phyloP scores from a whole-genome alignment of 2,888 invertebrate species.

The Cheilosia grossa region DNA sequence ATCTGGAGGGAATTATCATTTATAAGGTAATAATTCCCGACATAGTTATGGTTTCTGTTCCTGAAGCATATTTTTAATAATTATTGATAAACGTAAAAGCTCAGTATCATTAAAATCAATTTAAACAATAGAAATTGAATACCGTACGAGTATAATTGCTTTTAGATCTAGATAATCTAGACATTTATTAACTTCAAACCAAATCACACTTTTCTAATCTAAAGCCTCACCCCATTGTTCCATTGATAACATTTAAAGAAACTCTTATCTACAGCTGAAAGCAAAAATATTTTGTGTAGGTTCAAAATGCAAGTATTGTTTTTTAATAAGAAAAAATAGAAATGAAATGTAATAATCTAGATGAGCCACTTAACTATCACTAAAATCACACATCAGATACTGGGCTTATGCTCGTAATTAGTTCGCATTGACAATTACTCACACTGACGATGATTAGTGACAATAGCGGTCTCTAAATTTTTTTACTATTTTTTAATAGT shows the following conservation, averaged over 20 bases:
- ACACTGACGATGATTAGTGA: neutral
- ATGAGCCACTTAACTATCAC: conserved; percentile 5
- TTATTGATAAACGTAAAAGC: too few relatives aligned
- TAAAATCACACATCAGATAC: neutral
- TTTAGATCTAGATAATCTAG: too few relatives aligned
- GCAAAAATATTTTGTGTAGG: neutral
- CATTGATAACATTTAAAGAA: neutral
- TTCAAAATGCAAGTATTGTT: neutral
- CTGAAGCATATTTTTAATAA: too few relatives aligned
- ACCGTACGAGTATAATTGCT: too few relatives aligned
- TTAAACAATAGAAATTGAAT: too few relatives aligned
- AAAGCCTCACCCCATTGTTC: neutral
- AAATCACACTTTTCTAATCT: neutral
- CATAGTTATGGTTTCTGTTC: too few relatives aligned
- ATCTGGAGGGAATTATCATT: too few relatives aligned
- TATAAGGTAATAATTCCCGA: too few relatives aligned
- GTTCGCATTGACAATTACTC: too few relatives aligned
- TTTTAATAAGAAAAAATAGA: too few relatives aligned
- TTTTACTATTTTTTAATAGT: neutral
- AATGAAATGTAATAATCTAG: neutral
- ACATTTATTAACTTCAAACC: neutral
- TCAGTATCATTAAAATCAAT: too few relatives aligned
- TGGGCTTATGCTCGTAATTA: neutral
- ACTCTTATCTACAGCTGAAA: neutral
- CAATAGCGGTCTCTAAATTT: neutral